Conservation (phyloP, 2,888 invertebrate species). For the Erebia epiphron region DNA sequence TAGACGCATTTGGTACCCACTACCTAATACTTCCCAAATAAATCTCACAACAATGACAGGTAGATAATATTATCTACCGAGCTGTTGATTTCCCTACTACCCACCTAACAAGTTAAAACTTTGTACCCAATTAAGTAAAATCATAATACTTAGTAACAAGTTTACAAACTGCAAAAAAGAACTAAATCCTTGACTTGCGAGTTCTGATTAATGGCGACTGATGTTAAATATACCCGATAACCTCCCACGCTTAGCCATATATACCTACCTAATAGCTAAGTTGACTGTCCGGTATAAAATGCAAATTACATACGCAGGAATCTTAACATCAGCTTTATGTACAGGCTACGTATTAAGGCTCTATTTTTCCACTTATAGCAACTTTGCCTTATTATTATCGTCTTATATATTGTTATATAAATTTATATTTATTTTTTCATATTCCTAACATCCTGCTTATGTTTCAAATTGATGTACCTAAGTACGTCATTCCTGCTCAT, state of each 20-base stretch:
- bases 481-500: background rate
- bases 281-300: constrained; percentile 12
- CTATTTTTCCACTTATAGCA: background rate
- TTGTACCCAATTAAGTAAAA: background rate
- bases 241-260: constrained; percentile 44
- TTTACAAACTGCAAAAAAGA: constrained; percentile 6
- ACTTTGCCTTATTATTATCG: background rate
- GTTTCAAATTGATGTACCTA: too few species aligned
- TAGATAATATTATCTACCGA: too few species aligned
- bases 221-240: constrained; percentile 35
- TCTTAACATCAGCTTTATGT: background rate
- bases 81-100: too few species aligned
- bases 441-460: too few species aligned
- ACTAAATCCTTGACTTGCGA: background rate
- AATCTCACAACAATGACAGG: too few species aligned
- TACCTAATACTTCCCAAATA: too few species aligned
- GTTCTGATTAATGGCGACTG: constrained; percentile 44
- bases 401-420: background rate
- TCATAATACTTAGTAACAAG: background rate
- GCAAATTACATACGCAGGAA: constrained; percentile 1
- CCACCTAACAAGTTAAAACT: background rate
- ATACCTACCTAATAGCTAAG: constrained; percentile 26
- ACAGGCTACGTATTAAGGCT: background rate
- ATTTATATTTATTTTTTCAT: too few species aligned
- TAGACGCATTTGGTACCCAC: too few species aligned